These are phyloP conservation scores for Spermophilus dauricus DNA, from an alignment of 2,113 vertebrate genomes.

Conservation along the genomic window DNA sequence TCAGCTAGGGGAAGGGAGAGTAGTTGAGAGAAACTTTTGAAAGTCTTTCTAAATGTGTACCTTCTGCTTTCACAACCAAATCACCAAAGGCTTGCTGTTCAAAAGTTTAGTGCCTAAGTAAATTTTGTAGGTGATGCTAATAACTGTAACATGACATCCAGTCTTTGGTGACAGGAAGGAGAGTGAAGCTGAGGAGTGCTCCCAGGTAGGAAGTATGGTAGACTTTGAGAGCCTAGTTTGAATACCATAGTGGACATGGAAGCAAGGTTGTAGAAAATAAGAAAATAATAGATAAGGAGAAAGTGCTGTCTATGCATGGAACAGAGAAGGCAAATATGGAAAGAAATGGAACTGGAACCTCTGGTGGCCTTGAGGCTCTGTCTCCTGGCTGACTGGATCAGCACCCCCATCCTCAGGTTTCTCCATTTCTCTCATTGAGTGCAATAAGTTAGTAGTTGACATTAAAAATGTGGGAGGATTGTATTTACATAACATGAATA, in stretches of 20 bases:
- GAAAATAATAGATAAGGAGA: not conserved
- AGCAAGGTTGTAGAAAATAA: not conserved
- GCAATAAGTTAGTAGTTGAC: not conserved
- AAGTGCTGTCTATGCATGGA: not conserved
- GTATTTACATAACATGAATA: not conserved
- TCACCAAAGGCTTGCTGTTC: not conserved
- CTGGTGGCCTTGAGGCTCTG: not conserved
- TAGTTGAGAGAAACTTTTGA: not conserved
- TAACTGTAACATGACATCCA: not conserved
- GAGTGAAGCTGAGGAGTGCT: not conserved
- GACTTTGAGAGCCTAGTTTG: not conserved
- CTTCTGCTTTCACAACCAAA: not conserved
- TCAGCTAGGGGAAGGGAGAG: not conserved
- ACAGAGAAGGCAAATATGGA: not conserved
- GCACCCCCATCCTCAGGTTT: not conserved
- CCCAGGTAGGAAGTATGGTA: not conserved
- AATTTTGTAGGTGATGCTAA: not conserved
- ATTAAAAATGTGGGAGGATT: not conserved
- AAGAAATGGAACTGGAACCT: not conserved
- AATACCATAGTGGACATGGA: not conserved
- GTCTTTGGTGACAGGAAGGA: not conserved
- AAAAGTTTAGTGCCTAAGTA: not conserved
- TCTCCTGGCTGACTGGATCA: not conserved
- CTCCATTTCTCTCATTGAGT: not conserved
- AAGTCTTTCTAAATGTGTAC: not conserved